Evolutionary conservation across 2,113 vertebrate species (phyloP).

Genomic region (human (Homo sapiens)): DNA sequence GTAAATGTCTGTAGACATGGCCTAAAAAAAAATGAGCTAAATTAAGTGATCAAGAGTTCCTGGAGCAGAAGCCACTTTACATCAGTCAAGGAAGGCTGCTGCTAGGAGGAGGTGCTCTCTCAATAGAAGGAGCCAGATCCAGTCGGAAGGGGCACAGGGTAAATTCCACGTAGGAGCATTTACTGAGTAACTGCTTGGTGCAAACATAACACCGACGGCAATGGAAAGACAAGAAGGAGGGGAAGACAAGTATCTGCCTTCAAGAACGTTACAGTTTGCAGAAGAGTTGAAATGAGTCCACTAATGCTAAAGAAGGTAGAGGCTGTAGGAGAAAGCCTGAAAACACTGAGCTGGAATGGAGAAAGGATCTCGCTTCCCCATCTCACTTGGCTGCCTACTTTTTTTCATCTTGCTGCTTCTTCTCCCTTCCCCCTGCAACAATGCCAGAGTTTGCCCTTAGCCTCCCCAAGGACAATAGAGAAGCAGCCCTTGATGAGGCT

Average conservation of each 20-base stretch:
- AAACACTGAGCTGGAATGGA: not conserved
- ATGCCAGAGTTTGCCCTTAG: not conserved
- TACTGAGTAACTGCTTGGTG: not conserved
- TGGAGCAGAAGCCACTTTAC: not conserved
- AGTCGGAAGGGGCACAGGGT: not conserved
- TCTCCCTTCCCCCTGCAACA: not conserved
- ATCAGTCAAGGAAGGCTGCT: not conserved
- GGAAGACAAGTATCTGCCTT: not conserved
- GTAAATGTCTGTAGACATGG: not conserved
- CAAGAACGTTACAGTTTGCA: not conserved
- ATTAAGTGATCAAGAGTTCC: not conserved
- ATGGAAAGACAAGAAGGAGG: not conserved
- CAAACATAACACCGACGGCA: not conserved
- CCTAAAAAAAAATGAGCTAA: not conserved
- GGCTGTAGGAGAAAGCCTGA: not conserved
- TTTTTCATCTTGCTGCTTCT: slow-evolving; percentile 11
- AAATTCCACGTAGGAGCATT: not conserved
- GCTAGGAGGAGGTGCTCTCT: not conserved
- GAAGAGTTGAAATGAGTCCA: not conserved
- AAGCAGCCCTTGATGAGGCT: slow-evolving; percentile 47
- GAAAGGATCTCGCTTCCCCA: not conserved
- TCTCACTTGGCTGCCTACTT: not conserved
- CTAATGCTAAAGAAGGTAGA: not conserved
- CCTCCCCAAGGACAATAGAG: slow-evolving; percentile 63
- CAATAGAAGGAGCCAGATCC: not conserved